Percentiles rank a stretch among this genome's conserved stretches.
Evolutionary conservation across 2,888 invertebrate species (phyloP).

Genomic region (Tricholauxania praeusta): DNA sequence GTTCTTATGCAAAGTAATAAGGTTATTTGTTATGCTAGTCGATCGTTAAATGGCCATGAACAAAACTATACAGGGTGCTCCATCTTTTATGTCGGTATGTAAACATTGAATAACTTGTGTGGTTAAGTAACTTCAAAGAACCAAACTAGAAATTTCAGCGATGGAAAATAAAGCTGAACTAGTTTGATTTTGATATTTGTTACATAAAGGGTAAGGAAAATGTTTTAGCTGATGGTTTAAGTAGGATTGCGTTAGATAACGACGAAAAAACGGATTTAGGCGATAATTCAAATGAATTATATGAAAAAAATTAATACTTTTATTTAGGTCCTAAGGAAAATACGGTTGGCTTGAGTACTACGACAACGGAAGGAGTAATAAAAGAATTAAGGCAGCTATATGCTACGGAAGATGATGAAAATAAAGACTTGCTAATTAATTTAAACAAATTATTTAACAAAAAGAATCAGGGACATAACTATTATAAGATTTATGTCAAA

Average conservation of each 20-base stretch:
- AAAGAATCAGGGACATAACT: too few species aligned
- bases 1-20: neutral
- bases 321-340: too few species aligned
- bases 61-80: too few species aligned
- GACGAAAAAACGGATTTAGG: neutral
- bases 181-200: constrained; percentile 4
- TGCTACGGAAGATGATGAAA: too few species aligned
- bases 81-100: too few species aligned
- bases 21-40: constrained; percentile 21
- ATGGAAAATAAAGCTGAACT: neutral
- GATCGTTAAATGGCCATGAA: constrained; percentile 24
- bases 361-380: too few species aligned
- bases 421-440: neutral
- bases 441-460: constrained; percentile 30
- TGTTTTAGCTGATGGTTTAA: neutral
- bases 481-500: too few species aligned
- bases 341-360: too few species aligned
- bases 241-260: neutral
- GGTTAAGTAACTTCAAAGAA: constrained; percentile 13
- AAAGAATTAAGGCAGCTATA: too few species aligned
- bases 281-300: too few species aligned
- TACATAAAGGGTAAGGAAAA: constrained; percentile 10
- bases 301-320: too few species aligned
- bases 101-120: too few species aligned
- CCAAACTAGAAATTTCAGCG: constrained; percentile 9